phyloP scores from a whole-genome alignment of 1,140 invertebrate genomes.

The Drosophila kurseongensis region DNA sequence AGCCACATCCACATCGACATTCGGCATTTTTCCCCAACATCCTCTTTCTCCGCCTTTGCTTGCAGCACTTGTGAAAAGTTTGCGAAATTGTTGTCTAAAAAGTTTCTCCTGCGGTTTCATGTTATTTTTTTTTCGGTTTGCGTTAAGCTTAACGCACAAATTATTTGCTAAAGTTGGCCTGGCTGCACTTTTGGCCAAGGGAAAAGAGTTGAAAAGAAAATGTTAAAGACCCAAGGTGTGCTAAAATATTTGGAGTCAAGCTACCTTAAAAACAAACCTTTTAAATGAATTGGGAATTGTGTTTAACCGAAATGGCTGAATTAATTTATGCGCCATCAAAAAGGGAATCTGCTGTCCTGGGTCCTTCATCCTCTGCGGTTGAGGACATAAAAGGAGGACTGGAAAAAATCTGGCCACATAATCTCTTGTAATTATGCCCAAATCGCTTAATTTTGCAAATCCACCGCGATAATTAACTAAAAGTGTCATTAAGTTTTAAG shows the following conservation, averaged over 20 bases:
- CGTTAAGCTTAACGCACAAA: slow-evolving; percentile 78
- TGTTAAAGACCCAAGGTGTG: slow-evolving; percentile 40
- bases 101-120: slow-evolving; percentile 64
- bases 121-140: slow-evolving; percentile 42
- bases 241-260: slow-evolving; percentile 31
- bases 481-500: slow-evolving; percentile 83
- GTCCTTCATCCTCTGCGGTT: slow-evolving; percentile 11
- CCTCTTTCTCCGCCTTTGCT: slow-evolving; percentile 2
- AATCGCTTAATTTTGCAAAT: slow-evolving; percentile 83
- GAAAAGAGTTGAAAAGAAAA: slow-evolving; percentile 8
- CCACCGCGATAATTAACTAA: slow-evolving; percentile 82
- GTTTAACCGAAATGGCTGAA: slow-evolving; percentile 30
- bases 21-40: slow-evolving; percentile 32
- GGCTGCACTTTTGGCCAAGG: slow-evolving; percentile 25
- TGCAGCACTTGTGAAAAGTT: slow-evolving; percentile 77
- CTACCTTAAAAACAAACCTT: slow-evolving; percentile 22
- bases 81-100: slow-evolving; percentile 80
- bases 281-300: slow-evolving; percentile 43
- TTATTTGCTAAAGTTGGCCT: slow-evolving; percentile 71
- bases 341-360: slow-evolving; percentile 17
- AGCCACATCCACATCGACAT: slow-evolving; percentile 46
- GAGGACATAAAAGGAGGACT: slow-evolving; percentile 5
- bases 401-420: slow-evolving; percentile 51
- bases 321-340: slow-evolving; percentile 40
- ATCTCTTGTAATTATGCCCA: slow-evolving; percentile 76